These are phyloP conservation scores for Drosophila nigromelanica DNA, from an alignment of 1,140 invertebrate species.

Conservation along the genomic window DNA sequence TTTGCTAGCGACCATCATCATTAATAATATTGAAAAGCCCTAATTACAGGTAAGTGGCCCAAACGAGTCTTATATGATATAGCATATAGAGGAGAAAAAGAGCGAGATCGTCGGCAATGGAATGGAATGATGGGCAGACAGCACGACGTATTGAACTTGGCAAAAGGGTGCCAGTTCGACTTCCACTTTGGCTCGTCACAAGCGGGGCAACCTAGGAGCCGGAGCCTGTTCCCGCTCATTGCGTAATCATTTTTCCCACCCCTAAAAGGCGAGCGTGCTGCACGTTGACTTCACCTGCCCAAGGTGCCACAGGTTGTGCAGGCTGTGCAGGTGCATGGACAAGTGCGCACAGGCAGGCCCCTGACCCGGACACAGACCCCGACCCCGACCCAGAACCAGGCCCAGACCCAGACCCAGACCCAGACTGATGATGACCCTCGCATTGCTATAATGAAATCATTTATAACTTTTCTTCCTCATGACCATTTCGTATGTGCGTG, in stretches of 20 bases:
- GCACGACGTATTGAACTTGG: constrained; percentile 48
- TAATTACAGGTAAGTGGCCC: constrained; percentile 81
- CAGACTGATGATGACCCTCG: constrained; percentile 52
- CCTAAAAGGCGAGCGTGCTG: constrained; percentile 35
- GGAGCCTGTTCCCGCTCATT: constrained; percentile 39
- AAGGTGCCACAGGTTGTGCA: constrained; percentile 46
- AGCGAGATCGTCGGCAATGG: not conserved
- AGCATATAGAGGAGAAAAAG: not conserved
- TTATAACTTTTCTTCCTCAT: constrained; percentile 66
- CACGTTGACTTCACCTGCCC: constrained; percentile 16
- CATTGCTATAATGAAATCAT: constrained; percentile 69
- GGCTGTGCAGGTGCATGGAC: constrained; percentile 20
- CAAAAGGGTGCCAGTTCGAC: constrained; percentile 49
- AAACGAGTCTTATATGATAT: constrained; percentile 47
- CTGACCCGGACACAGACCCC: constrained; percentile 5
- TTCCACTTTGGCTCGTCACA: constrained; percentile 15
- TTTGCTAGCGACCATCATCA: constrained; percentile 70
- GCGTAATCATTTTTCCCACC: constrained; percentile 80
- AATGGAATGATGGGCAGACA: not conserved
- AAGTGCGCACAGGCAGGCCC: constrained; percentile 6
- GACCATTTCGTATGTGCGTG: not conserved
- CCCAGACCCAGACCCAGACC: constrained; percentile 21
- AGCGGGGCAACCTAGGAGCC: constrained; percentile 2
- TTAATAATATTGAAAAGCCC: constrained; percentile 83
- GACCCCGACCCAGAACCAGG: constrained; percentile 38